Base-by-base conservation (phyloP, 2,888 invertebrate genomes). In the Eupithecia abbreviata region DNA sequence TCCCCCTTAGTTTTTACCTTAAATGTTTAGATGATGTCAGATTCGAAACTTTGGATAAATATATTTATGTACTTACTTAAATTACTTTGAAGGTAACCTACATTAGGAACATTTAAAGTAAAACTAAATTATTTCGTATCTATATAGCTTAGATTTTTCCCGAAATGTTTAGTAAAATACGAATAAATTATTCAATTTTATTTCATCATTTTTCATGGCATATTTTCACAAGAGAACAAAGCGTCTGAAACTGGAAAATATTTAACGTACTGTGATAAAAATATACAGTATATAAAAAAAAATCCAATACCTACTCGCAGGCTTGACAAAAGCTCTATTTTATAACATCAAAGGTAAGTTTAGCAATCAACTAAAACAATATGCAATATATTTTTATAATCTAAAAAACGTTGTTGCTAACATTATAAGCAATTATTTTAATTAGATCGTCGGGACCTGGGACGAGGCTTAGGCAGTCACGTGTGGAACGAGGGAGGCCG, bases 401-500 rank as follows among this genome's bases (percentile, higher is more conserved):
- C 15, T 69, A 80, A 77, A 58, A 77, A 79, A 78, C 45, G n/a
- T 79, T 73, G 62, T 66, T 55, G 72, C 47, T 73, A 77, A 81
- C 71, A 68, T 76, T 78, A 75, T 73, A 81, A 75, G 69, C 74
- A 73, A 73, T 75, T 73, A 75, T 75, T 78, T 73, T 78, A 78
- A 77, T 75, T 75, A 77, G 73, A 70, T 42, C 67, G 71, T 66
- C 73, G 69, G 69, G 71, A 18, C 76, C n/a, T 9, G 69, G 55
- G 73, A 58, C 72, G 65, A 68, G 83, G 79, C 79, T 83, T 84
- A 86, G 84, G 85, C 87, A 90, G 85, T 85, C 87, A 88, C 86
- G 90, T 89, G 89, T 89, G 89, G 89, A 89, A 90, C 87, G 90
- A 89, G 90, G 90, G 90, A 87, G 85, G 87, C 84, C 90, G 85